Base-by-base conservation (phyloP, 2,888 invertebrate species). In the Myopa tessellatipennis region DNA sequence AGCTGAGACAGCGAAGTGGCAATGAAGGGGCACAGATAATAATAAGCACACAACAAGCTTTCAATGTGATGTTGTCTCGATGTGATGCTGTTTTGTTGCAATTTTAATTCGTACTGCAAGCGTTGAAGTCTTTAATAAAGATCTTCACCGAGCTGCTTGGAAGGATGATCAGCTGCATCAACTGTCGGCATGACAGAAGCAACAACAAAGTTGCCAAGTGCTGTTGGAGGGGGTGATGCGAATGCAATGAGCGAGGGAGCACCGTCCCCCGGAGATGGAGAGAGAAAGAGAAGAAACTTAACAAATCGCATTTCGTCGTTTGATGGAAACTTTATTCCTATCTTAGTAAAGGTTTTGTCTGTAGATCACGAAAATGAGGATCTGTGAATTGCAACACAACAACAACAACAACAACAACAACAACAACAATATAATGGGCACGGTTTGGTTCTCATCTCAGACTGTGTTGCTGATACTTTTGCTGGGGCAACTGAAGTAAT, bases 91-190 rank as follows among this genome's bases (percentile, higher is more conserved):
- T 4, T 55, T 10, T 40, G 50, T 26, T n/a, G 69, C 16, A 10
- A 50, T 55, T 26, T 26, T n/a, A 45, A 10, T 67, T 40, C 60
- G 40, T 50, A 38, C 16, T 45, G 45, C 36, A 68, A 69, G 75
- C 75, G 75, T 75, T 75, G 75, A 75, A 75, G 75, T 75, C 75
- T 75, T 58, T 75, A 75, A 75, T 75, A 69, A 61, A 75, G 75
- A 75, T 69, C 75, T 75, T 75, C 34, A 58, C 34, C 40, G 60
- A 55, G 40, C 6, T 6, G 38, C 34, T 14, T 36, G 40, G 52
- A 65, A 12, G 63, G 36, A 52, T 16, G 45, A 60, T 34, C 36
- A 40, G 75, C 40, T 12, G 58, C 60, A 75, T 68, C 45, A 40
- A 67, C 55, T 67, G 74, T 34, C 26, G 38, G 18, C 26, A 26